Conservation (phyloP, 2,113 vertebrate species). For the Sitta europaea region DNA sequence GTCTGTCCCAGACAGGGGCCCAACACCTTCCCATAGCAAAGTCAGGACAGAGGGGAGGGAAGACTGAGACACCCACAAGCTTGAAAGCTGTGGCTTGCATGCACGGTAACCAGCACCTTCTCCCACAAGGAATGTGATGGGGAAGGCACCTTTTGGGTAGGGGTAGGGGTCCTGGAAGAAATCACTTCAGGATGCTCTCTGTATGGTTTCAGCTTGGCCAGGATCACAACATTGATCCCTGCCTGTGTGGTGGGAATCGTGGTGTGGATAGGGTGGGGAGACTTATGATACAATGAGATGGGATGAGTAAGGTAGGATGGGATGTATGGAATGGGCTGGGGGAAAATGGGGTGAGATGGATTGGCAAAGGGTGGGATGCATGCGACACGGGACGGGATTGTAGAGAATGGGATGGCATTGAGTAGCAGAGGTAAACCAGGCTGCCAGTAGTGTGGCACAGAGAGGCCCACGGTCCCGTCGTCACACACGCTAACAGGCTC, state of each 20-base stretch:
- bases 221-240: not conserved
- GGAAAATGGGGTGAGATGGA: too few relatives aligned
- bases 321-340: not conserved
- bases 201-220: not conserved
- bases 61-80: too few relatives aligned
- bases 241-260: rapidly evolving
- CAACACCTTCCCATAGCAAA: not conserved
- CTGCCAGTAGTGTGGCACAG: not conserved
- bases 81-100: rapidly evolving
- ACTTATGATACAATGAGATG: not conserved
- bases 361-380: not conserved
- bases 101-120: rapidly evolving
- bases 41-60: not conserved
- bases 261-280: rapidly evolving
- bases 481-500: not conserved
- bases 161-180: not conserved
- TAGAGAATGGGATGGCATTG: not conserved
- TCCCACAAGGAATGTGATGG: not conserved
- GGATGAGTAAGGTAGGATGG: not conserved
- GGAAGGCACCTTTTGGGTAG: not conserved
- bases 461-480: too few relatives aligned
- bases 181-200: not conserved
- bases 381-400: not conserved
- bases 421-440: not conserved
- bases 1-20: too few relatives aligned